Percentiles rank a stretch among this genome's conserved stretches.
These are phyloP conservation scores for Merluccius polli DNA, from an alignment of 2,797 vertebrate species.

Conservation along the genomic window DNA sequence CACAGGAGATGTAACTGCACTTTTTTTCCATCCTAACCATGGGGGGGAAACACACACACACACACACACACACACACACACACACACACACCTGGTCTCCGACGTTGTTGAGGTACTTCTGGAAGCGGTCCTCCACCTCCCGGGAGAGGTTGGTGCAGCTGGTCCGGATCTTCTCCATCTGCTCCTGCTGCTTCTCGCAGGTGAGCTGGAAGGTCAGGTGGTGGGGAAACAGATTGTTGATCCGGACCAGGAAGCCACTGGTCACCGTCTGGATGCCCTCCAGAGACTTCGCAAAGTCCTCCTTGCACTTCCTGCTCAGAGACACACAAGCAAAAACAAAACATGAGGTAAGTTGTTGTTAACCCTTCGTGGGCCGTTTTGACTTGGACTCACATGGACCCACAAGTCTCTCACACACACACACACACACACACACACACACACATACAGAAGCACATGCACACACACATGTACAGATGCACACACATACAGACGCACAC, in stretches of 20 bases:
- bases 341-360: not conserved
- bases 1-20: not conserved
- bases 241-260: conserved; percentile 58
- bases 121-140: conserved; percentile 74
- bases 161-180: conserved; percentile 67
- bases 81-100: conserved; percentile 59
- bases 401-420: not conserved
- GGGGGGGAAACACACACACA: not conserved
- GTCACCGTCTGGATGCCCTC: conserved; percentile 60
- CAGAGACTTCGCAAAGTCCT: conserved; percentile 63
- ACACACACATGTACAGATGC: too few species aligned
- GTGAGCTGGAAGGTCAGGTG: conserved; percentile 74
- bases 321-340: not conserved
- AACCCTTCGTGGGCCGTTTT: too few species aligned
- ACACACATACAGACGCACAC: too few species aligned
- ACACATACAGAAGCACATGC: too few species aligned
- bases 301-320: conserved; percentile 66
- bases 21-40: not conserved
- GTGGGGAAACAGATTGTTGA: conserved; percentile 66
- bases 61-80: not conserved
- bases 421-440: too few species aligned
- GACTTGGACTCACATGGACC: not conserved
- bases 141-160: conserved; percentile 75
- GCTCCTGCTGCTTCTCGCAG: conserved; percentile 63
- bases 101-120: conserved; percentile 69